These are phyloP conservation scores for Podiceps cristatus DNA, from an alignment of 2,113 vertebrate genomes.

Conservation along the genomic window DNA sequence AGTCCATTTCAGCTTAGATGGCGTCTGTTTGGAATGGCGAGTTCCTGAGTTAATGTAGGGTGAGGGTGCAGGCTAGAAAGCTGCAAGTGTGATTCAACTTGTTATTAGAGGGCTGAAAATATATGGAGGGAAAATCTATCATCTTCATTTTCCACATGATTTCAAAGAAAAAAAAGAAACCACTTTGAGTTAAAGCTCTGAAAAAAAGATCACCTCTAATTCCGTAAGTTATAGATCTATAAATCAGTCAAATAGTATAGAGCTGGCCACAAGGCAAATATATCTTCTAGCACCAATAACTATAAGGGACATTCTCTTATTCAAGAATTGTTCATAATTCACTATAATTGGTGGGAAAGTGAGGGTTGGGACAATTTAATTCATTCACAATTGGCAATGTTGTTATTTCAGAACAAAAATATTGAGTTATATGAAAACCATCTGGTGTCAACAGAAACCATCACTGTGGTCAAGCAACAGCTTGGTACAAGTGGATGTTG, in stretches of 20 bases:
- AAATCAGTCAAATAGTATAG: slow-evolving; percentile 48
- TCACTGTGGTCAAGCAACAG: neutral
- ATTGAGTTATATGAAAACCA: slow-evolving; percentile 43
- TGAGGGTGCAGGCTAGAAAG: neutral
- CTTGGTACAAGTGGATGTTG: neutral
- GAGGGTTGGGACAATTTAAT: slow-evolving; percentile 47
- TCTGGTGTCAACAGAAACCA: slow-evolving; percentile 35
- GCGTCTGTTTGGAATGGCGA: neutral
- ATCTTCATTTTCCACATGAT: slow-evolving; percentile 43
- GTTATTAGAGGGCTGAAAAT: slow-evolving; percentile 49
- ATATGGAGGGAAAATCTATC: slow-evolving; percentile 43
- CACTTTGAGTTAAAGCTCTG: slow-evolving; percentile 40
- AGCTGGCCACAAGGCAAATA: slow-evolving; percentile 46
- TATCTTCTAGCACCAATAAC: slow-evolving; percentile 34
- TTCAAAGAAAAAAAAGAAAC: slow-evolving; percentile 38
- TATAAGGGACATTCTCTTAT: neutral
- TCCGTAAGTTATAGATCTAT: slow-evolving; percentile 51
- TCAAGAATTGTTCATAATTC: slow-evolving; percentile 51
- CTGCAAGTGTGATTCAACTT: neutral
- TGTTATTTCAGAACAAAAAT: slow-evolving; percentile 32
- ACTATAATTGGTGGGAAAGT: slow-evolving; percentile 61
- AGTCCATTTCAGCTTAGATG: neutral
- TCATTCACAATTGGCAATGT: slow-evolving; percentile 17
- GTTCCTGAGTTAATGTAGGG: slow-evolving; percentile 1
- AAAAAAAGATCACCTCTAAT: slow-evolving; percentile 53